These are phyloP conservation scores for Microcebus lehilahytsara DNA, from an alignment of 2,113 vertebrate species.

Conservation along the genomic window DNA sequence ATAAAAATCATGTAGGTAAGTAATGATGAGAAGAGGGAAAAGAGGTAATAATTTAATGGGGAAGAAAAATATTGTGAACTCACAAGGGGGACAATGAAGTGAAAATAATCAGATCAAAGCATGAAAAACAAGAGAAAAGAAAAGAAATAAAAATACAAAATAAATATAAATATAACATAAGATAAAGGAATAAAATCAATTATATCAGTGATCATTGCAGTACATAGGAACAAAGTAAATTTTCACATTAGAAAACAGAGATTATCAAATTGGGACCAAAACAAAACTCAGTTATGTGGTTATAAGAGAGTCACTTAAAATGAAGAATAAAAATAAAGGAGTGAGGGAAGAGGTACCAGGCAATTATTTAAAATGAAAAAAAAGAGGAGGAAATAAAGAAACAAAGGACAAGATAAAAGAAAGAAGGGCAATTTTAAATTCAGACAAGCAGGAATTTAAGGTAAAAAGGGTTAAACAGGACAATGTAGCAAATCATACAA, in stretches of 20 bases:
- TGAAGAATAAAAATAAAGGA: constrained; percentile 21
- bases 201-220: background rate
- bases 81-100: background rate
- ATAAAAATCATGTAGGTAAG: background rate
- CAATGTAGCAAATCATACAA: background rate
- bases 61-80: background rate
- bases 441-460: background rate
- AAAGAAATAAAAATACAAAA: constrained; percentile 5
- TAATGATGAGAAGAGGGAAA: background rate
- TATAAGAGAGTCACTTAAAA: background rate
- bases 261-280: background rate
- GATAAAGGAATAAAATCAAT: background rate
- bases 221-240: background rate
- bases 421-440: background rate
- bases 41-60: background rate
- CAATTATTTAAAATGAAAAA: background rate
- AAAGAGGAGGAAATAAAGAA: background rate
- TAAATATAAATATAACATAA: background rate
- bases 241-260: background rate
- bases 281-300: background rate
- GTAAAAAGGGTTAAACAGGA: background rate
- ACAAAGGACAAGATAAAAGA: background rate
- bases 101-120: background rate
- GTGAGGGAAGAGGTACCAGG: background rate
- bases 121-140: background rate